A percentile compares a stretch with the other conserved stretches of the same genome.
These are phyloP conservation scores for Heliconius ethilla DNA, from an alignment of 2,888 invertebrate genomes.

Conservation along the genomic window DNA sequence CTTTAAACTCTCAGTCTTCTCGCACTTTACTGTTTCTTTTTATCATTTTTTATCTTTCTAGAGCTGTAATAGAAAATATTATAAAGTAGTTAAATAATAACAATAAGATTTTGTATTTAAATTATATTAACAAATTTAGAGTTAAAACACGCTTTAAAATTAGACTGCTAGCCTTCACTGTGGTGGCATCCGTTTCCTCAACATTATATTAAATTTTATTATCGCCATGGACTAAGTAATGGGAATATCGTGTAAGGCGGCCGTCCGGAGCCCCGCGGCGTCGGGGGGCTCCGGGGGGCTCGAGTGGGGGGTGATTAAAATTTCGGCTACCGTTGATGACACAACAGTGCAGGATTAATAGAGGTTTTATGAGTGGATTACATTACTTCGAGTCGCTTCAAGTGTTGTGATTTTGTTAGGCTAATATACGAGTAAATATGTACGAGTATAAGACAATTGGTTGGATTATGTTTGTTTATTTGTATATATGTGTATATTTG, in stretches of 20 bases:
- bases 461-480: constrained; percentile 10
- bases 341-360: constrained; percentile 77
- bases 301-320: constrained; percentile 73
- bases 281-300: constrained; percentile 52
- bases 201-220: constrained; percentile 83
- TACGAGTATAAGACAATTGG: constrained; percentile 3
- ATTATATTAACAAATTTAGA: constrained; percentile 5
- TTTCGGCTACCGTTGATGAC: constrained; percentile 80
- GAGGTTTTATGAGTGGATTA: constrained; percentile 79
- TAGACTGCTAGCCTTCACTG: constrained; percentile 57
- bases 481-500: neutral
- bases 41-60: neutral
- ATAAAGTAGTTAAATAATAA: neutral
- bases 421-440: constrained; percentile 40
- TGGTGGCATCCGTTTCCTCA: constrained; percentile 74
- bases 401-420: constrained; percentile 61
- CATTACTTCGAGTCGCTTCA: constrained; percentile 65
- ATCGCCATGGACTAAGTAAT: constrained; percentile 82
- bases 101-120: neutral
- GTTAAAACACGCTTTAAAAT: constrained; percentile 49
- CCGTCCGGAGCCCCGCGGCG: constrained; percentile 72
- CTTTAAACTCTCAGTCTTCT: too few relatives aligned
- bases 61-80: neutral
- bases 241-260: constrained; percentile 83
- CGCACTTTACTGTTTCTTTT: neutral